Percentiles rank a stretch among this genome's conserved stretches.
Conservation (phyloP, 2,797 vertebrate genomes). For the Merluccius polli region DNA sequence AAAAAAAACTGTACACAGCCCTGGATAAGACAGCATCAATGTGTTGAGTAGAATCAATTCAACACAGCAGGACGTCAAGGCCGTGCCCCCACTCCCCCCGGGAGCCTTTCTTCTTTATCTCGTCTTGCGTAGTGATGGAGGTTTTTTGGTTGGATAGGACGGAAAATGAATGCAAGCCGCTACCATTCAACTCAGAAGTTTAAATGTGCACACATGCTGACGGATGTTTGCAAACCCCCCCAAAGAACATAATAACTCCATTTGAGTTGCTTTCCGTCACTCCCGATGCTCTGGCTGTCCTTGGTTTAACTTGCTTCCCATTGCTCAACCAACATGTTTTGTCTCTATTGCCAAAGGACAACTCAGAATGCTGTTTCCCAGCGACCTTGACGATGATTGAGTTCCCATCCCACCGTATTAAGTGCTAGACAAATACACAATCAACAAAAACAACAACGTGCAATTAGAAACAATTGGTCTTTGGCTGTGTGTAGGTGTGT, state of each 20-base stretch:
- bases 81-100: background rate
- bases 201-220: background rate
- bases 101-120: background rate
- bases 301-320: background rate
- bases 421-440: background rate
- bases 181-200: background rate
- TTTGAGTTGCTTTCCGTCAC: background rate
- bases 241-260: background rate
- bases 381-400: background rate
- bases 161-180: background rate
- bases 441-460: background rate
- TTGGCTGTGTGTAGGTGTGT: constrained; percentile 13
- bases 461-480: background rate
- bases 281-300: background rate
- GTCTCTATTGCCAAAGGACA: background rate
- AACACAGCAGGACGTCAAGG: background rate
- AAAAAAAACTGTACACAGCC: background rate
- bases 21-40: too few species aligned
- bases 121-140: background rate
- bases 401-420: background rate
- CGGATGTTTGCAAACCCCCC: background rate
- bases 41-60: too few species aligned
- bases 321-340: background rate
- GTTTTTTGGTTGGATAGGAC: background rate
- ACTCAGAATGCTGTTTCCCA: background rate